A percentile compares a stretch with the other conserved stretches of the same genome.
Evolutionary conservation across 2,113 vertebrate species (phyloP).

Genomic region (Panthera leo): DNA sequence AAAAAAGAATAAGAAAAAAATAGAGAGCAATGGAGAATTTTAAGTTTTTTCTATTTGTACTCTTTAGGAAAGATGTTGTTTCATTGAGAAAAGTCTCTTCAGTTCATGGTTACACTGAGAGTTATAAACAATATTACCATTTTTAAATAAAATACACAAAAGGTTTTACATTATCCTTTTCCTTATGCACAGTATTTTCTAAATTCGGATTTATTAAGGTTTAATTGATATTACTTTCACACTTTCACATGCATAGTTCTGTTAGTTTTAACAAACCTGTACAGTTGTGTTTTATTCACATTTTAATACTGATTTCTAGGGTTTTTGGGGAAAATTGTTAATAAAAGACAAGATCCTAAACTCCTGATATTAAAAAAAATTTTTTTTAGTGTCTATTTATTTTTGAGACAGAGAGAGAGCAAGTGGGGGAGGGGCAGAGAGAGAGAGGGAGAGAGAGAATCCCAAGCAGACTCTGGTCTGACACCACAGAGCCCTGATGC

Average conservation of each 20-base stretch:
- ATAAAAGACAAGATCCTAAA: background rate
- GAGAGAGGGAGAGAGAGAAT: too few species aligned
- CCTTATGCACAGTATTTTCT: background rate
- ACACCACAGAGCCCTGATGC: too few species aligned
- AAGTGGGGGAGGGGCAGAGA: too few species aligned
- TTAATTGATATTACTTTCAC: background rate
- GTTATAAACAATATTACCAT: background rate
- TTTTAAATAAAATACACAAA: background rate
- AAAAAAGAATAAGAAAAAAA: background rate
- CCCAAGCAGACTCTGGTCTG: too few species aligned
- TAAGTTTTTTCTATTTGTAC: background rate
- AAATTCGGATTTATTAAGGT: background rate
- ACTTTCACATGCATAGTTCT: background rate
- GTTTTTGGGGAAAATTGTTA: background rate
- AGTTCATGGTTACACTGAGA: background rate
- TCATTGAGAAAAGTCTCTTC: background rate
- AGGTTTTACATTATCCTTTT: background rate
- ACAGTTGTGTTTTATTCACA: background rate
- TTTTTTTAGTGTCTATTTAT: too few species aligned
- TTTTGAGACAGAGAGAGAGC: too few species aligned
- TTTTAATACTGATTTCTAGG: conserved; percentile 27
- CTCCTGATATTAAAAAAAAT: too few species aligned
- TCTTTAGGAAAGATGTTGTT: background rate
- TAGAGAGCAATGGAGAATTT: conserved; percentile 4
- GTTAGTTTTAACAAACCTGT: background rate